phyloP scores from a whole-genome alignment of 1,140 invertebrate species.

The Brachionus paranguensis region DNA sequence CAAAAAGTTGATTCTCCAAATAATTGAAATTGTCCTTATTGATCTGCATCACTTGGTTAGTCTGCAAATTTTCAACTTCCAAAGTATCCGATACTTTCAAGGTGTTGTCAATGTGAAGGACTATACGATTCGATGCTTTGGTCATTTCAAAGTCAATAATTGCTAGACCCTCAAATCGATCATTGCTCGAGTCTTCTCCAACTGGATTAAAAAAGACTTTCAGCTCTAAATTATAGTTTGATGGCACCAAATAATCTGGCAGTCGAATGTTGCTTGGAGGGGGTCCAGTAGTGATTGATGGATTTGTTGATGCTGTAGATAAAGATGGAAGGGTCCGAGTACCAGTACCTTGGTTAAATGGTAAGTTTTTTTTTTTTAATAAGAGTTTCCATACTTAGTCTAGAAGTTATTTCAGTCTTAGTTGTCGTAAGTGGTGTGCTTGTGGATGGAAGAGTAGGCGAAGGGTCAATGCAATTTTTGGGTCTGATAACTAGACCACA shows the following conservation, averaged over 20 bases:
- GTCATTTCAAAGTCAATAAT: constrained; percentile 9
- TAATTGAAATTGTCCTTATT: not conserved
- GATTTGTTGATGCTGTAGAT: not conserved
- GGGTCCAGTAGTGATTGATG: not conserved
- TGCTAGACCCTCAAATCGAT: not conserved
- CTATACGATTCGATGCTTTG: not conserved
- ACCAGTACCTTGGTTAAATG: not conserved
- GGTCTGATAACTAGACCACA: constrained; percentile 25
- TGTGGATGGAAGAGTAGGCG: not conserved
- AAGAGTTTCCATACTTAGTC: not conserved
- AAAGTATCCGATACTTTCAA: not conserved
- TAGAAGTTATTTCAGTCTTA: not conserved
- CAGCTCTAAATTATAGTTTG: constrained; percentile 23
- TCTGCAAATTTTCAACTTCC: not conserved
- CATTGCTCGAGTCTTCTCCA: not conserved
- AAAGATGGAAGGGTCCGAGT: not conserved
- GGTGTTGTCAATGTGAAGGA: constrained; percentile 12
- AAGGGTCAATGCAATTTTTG: constrained; percentile 1
- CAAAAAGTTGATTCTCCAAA: constrained; percentile 29
- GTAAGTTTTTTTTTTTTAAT: not conserved
- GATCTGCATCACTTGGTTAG: not conserved
- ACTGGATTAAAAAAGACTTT: constrained; percentile 20
- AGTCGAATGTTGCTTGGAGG: not conserved
- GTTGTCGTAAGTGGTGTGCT: not conserved
- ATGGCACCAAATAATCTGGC: not conserved